phyloP scores from a whole-genome alignment of 1,140 invertebrate genomes.

The Oryzaephilus surinamensis region DNA sequence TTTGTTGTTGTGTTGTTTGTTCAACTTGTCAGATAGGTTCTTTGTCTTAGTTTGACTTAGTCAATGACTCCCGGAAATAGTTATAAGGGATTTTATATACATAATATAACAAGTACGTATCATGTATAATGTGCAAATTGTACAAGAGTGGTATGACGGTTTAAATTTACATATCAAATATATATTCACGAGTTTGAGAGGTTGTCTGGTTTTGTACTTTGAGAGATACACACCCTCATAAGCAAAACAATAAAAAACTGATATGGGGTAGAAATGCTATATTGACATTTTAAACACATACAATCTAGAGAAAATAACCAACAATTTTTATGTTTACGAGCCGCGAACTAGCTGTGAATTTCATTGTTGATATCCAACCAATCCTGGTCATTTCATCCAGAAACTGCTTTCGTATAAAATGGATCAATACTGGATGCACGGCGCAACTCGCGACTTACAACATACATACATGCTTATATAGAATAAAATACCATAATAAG shows the following conservation, averaged over 20 bases:
- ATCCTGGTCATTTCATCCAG: conserved; percentile 28
- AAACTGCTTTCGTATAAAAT: conserved; percentile 11
- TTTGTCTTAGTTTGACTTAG: conserved; percentile 10
- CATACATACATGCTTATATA: too few relatives aligned
- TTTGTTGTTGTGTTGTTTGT: conserved; percentile 23
- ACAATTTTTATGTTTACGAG: conserved; percentile 29
- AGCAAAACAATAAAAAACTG: too few relatives aligned
- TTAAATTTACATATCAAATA: conserved; percentile 23
- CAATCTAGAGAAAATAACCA: conserved; percentile 28
- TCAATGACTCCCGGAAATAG: too few relatives aligned
- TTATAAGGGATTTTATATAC: too few relatives aligned
- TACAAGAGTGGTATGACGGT: conserved; percentile 1
- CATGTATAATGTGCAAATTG: conserved; percentile 3
- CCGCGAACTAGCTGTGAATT: conserved; percentile 27
- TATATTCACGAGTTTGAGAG: conserved; percentile 14
- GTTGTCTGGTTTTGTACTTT: too few relatives aligned
- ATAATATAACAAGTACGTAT: too few relatives aligned
- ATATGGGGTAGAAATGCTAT: too few relatives aligned
- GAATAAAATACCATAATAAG: too few relatives aligned
- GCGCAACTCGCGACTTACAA: conserved; percentile 16
- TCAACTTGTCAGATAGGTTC: conserved; percentile 10
- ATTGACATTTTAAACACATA: conserved; percentile 18
- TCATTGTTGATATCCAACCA: conserved; percentile 27
- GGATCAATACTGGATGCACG: conserved; percentile 20
- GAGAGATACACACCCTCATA: too few relatives aligned